Conservation (phyloP, 2,797 vertebrate genomes). For the Sebastes vulpes region DNA sequence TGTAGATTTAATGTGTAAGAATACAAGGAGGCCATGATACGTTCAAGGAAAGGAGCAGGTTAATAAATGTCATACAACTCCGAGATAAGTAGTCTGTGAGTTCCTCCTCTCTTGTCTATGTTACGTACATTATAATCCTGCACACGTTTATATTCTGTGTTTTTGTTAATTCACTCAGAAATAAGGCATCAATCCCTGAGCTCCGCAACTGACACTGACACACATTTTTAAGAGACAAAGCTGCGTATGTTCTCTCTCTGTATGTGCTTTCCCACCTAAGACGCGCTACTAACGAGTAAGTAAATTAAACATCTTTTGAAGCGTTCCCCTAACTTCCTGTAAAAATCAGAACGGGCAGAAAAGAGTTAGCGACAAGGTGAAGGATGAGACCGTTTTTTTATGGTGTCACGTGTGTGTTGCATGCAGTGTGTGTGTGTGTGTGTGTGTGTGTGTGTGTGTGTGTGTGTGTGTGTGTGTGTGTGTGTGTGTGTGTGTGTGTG, state of each 20-base stretch:
- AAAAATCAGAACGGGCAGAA: conserved; percentile 1
- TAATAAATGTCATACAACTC: neutral
- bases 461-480: too few species aligned
- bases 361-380: conserved; percentile 41
- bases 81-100: neutral
- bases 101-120: neutral
- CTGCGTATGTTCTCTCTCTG: neutral
- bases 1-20: neutral
- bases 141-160: neutral
- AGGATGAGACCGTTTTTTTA: conserved; percentile 35
- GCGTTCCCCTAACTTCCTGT: conserved; percentile 10
- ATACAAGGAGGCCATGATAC: neutral
- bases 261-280: conserved; percentile 3
- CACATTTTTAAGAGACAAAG: conserved; percentile 20
- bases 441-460: too few species aligned
- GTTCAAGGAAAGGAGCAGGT: neutral
- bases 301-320: conserved; percentile 11
- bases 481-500: too few species aligned
- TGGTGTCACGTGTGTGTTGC: conserved; percentile 14
- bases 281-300: conserved; percentile 16
- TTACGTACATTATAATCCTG: neutral
- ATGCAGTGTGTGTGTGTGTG: conserved; percentile 25
- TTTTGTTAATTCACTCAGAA: conserved; percentile 30
- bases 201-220: neutral
- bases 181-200: conserved; percentile 7